Evolutionary conservation across 2,888 invertebrate genomes (phyloP), one percentile per base, ranked within the genome.

Genomic region (Leptopilina myrica): DNA sequence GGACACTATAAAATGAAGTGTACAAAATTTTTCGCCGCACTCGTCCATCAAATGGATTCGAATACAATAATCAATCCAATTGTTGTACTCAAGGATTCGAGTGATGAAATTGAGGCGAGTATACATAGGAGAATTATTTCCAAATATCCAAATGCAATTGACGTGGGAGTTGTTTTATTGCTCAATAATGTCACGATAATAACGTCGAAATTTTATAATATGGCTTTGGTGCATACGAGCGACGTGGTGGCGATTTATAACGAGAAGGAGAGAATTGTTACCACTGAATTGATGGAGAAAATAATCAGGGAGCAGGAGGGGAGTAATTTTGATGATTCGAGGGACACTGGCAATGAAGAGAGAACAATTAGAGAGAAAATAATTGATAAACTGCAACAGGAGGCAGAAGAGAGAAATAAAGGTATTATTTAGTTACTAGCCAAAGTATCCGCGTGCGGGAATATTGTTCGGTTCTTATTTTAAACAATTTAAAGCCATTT

Each of bases 81-180:
- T 67, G 85, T 92, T 26, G 78, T 89, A 9, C 81, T 92, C 0
- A 90, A 90, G 78, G 92, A 92, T 84, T 85, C 90, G 81, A 87
- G 89, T 81, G 93, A 90, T 26, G 90, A 90, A 77, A 92, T 93
- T 80, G 89, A 90, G 79, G 93, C 92, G 14, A 92, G 91, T 20
- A 83, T 93, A 76, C 92, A 93, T 78, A 89, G 90, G 15, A 92
- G 92, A 64, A 91, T 93, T 53, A 90, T 91, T 82, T 87, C 89
- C 12, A 87, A 88, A 14, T 89, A 91, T 85, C 90, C 90, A 11
- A 88, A 88, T 65, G 81, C 88, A 65, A 81, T 92, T 12, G 90
- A 90, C 33, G 86, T 87, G 33, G 88, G 88, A 12, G 83, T 86
- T 64, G 91, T 91, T 2, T 77, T 92, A 26, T 80, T 92, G 14